Conservation (phyloP, 2,888 invertebrate genomes). For the Ennomos fuscantarius region DNA sequence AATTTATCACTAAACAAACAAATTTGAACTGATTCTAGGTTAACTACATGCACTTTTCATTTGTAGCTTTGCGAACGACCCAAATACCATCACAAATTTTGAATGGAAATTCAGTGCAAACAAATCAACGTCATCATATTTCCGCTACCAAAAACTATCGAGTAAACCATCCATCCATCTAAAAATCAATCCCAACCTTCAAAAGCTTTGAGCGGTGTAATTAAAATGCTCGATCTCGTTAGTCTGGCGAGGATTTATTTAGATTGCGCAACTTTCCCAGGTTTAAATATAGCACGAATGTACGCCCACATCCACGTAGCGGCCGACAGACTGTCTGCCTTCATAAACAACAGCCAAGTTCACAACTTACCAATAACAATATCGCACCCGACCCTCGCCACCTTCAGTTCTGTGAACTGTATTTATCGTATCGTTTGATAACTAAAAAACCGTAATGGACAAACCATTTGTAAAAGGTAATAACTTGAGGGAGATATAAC, state of each 20-base stretch:
- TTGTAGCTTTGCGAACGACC: no score
- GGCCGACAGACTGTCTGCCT: constrained; percentile 37
- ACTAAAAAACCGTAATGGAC: not conserved
- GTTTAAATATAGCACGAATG: constrained; percentile 17
- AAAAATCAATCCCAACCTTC: constrained; percentile 24
- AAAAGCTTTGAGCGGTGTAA: constrained; percentile 12
- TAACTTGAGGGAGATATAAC: no score
- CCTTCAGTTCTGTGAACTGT: no score
- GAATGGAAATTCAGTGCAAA: not conserved
- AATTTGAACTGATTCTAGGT: no score
- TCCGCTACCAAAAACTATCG: no score
- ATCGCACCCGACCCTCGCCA: not conserved
- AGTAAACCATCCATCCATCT: not conserved
- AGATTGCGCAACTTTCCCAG: constrained; percentile 16
- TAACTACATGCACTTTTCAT: no score
- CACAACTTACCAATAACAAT: constrained; percentile 6
- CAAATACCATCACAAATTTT: no score
- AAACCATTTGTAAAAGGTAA: constrained; percentile 4
- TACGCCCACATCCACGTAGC: constrained; percentile 2
- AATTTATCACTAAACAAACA: no score
- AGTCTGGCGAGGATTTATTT: constrained; percentile 20
- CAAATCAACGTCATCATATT: not conserved
- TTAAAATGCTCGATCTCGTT: constrained; percentile 19
- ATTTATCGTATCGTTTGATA: not conserved
- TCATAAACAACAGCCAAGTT: constrained; percentile 36